Base-by-base conservation (phyloP, 2,888 invertebrate species). In the Synanthedon formicaeformis region DNA sequence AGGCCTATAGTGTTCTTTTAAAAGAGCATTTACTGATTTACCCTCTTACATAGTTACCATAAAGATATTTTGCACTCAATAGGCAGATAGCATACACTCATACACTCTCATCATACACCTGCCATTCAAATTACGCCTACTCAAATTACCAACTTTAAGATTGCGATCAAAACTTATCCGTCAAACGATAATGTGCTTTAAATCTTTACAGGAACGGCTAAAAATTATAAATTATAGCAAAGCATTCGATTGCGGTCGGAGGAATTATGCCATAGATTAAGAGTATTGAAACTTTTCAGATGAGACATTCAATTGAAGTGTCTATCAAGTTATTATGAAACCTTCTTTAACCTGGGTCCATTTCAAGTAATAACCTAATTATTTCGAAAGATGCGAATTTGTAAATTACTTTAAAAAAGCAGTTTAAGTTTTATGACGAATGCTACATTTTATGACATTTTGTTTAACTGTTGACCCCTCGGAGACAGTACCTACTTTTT, bases 121-220 rank as follows among this genome's bases (percentile, higher is more conserved):
- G 80, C 78, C 76, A 72, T 75, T 71, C 78, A 73, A 75, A 79
- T 78, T 75, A 78, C 78, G 76, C 78, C 76, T 78, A 71, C 75
- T 18, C 45, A 49, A 12, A 49, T 49, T 49, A 49, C 49, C 49
- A 49, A 49, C 49, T 18, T 49, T 13, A 45, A 12, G 45, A 14
- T n/a, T 27, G 13, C 6, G 14, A 13, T 45, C n/a, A 45, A 13
- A 45, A 72, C 18, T 14, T 16, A 12, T 18, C 16, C 5, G 16
- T 49, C 49, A 49, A 16, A 18, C 49, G 16, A 48, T 40, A 40
- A 16, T 49, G 23, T 16, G 10, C 49, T 49, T 49, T 14, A 16
- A 16, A 16, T 12, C 16, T 49, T 5, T 8, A 23, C 16, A 11
- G 18, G 13, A 49, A 49, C 18, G 49, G 18, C 18, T 49, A 49